Conservation (phyloP, 2,797 vertebrate genomes). For the Spinibarbus caldwelli region DNA sequence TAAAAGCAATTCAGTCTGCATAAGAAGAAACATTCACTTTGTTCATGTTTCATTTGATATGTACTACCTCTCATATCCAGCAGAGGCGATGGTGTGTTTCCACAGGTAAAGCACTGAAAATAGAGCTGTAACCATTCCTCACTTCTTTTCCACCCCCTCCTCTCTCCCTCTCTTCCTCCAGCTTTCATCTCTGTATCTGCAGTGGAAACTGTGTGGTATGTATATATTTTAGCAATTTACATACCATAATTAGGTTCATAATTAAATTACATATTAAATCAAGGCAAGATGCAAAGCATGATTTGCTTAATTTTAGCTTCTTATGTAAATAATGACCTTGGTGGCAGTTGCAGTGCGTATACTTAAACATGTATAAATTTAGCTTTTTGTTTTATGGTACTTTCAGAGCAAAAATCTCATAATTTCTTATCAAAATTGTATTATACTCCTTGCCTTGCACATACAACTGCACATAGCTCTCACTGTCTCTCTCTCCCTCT, state of each 20-base stretch:
- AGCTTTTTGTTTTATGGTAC: background rate
- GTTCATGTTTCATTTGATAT: background rate
- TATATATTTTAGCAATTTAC: background rate
- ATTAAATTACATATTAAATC: background rate
- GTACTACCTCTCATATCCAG: constrained; percentile 17
- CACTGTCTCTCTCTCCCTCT: background rate
- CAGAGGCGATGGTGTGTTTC: constrained; percentile 41
- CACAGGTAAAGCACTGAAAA: constrained; percentile 38
- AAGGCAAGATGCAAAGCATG: background rate
- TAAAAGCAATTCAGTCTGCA: background rate
- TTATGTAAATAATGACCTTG: constrained; percentile 12
- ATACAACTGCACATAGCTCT: background rate
- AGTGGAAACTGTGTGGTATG: background rate
- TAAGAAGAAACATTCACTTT: background rate
- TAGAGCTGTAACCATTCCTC: constrained; percentile 22
- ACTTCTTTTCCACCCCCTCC: constrained; percentile 20
- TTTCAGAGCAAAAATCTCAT: background rate
- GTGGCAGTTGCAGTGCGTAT: too few relatives aligned
- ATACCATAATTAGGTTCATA: background rate
- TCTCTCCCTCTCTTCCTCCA: background rate
- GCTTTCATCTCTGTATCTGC: constrained; percentile 11
- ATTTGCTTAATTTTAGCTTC: background rate
- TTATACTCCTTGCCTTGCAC: background rate
- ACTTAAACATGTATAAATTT: background rate
- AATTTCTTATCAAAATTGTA: background rate